phyloP scores from a whole-genome alignment of 1,140 invertebrate species.

The Pachypeltis micranthus region DNA sequence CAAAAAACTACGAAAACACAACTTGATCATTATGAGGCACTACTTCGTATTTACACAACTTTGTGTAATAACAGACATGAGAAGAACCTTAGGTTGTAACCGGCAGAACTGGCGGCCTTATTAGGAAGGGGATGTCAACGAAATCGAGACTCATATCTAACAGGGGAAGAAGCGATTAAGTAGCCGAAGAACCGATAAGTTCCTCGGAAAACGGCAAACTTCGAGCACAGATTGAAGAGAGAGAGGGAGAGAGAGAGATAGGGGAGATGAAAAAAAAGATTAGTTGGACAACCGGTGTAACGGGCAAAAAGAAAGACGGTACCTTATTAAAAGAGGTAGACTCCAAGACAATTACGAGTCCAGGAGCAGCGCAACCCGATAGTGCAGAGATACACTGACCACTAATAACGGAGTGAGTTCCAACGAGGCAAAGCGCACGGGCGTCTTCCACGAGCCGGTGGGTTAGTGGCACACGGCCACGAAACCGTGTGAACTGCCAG shows the following conservation, averaged over 20 bases:
- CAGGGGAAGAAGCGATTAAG: too few relatives aligned
- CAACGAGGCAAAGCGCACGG: not conserved
- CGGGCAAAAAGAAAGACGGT: not conserved
- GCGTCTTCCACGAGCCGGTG: not conserved
- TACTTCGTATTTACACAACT: too few relatives aligned
- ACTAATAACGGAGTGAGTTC: not conserved
- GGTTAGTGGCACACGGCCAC: not conserved
- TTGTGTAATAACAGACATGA: too few relatives aligned
- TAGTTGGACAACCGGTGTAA: not conserved
- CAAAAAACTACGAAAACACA: too few relatives aligned
- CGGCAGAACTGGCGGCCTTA: too few relatives aligned
- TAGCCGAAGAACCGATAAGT: not conserved
- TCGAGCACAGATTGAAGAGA: not conserved
- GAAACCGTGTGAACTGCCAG: too few relatives aligned
- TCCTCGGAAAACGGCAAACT: not conserved
- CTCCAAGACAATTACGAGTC: not conserved
- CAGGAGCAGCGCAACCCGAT: not conserved
- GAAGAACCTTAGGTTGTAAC: too few relatives aligned
- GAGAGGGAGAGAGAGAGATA: not conserved
- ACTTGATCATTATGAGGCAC: too few relatives aligned
- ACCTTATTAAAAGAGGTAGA: not conserved
- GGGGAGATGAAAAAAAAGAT: not conserved
- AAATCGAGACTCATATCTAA: too few relatives aligned
- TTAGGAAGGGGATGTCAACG: too few relatives aligned
- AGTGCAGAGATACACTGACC: not conserved